Base-by-base conservation (phyloP, 1,140 invertebrate genomes). In the Drosophila insularis region DNA sequence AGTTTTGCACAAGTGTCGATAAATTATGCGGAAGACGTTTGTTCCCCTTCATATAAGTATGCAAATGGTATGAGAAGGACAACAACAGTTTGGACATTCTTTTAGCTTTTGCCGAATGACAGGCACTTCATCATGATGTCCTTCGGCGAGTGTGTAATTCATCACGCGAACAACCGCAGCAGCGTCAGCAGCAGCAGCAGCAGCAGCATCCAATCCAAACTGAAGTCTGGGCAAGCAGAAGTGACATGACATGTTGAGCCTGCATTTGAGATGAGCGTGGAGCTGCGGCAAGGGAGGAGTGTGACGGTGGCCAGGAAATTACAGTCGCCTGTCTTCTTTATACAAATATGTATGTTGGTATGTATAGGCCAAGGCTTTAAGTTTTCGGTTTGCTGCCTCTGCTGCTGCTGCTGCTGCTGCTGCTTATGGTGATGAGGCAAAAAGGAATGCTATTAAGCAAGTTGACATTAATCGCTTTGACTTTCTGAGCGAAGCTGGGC, bases 41-140 rank as follows among this genome's bases (percentile, higher is more conserved):
- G 56, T 75, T 6, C 17, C 17, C 17, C 27, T 27, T 1, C 27
- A 10, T 46, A 17, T 46, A 11, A 10, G 17, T 86, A 86, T 86
- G 82, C 82, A 89, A 61, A 89, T 89, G 72, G 69, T 76, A 61
- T 40, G 37, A 46, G 56, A 23, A 66, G 43, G 43, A 50, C 43
- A 63, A 73, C 46, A 74, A 67, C 84, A 71, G 84, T 21, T 68
- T 84, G 85, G 80, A 82, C 85, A 84, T 89, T 89, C 84, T 89
- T 89, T 89, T 74, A 72, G 84, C 77, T 87, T 27, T 89, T 69
- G 43, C 55, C 68, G 74, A 89, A 89, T 89, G 84, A 89, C 84
- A 89, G 85, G 80, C 84, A 89, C 84, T 89, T 89, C 84, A 89
- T 89, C 84, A 89, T 89, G 80, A 74, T 89, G 84, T 89, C 84